phyloP scores from a whole-genome alignment of 2,113 vertebrate genomes.

The Gnathonemus echidnorhynchus region DNA sequence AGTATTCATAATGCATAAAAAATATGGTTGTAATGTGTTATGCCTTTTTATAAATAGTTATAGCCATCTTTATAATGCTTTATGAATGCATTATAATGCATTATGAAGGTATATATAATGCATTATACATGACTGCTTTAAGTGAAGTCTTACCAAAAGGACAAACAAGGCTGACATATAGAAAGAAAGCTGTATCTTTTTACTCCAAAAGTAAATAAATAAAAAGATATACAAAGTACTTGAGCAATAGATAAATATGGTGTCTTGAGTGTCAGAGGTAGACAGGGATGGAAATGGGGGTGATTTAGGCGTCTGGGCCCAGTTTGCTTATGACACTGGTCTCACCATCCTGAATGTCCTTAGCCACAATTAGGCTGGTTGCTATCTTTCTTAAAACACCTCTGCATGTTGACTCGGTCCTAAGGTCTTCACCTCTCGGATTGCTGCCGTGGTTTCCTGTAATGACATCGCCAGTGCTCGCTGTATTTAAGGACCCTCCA shows the following conservation, averaged over 20 bases:
- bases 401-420: not conserved
- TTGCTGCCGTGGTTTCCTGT: not conserved
- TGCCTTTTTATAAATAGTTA: too few species aligned
- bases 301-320: not conserved
- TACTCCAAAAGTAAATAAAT: not conserved
- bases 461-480: not conserved
- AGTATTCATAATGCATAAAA: too few species aligned
- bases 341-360: not conserved
- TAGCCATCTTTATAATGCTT: too few species aligned
- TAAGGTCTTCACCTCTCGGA: not conserved
- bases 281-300: not conserved
- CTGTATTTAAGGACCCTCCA: not conserved
- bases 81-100: too few species aligned
- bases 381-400: not conserved
- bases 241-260: not conserved
- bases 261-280: not conserved
- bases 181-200: not conserved
- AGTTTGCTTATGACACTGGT: not conserved
- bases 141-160: too few species aligned
- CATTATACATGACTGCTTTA: too few species aligned
- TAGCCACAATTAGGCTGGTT: too few species aligned
- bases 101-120: too few species aligned
- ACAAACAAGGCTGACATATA: not conserved
- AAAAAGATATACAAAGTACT: not conserved
- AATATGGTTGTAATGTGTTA: too few species aligned